These are phyloP conservation scores for Tympanuchus pallidicinctus DNA, from an alignment of 2,113 vertebrate species.

Conservation along the genomic window DNA sequence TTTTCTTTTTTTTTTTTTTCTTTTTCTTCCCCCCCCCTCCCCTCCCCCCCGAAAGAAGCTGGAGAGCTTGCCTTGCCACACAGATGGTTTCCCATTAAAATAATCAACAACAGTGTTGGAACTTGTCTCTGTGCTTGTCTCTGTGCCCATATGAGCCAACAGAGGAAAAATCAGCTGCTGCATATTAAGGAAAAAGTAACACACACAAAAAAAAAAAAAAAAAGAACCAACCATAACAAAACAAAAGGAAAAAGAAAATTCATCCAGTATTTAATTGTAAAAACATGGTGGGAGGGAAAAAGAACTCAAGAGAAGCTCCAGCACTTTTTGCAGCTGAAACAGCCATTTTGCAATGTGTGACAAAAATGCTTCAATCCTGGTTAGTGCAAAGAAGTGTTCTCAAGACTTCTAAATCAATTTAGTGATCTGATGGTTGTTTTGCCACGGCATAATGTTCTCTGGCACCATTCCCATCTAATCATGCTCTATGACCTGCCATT, in stretches of 20 bases:
- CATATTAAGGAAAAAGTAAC: conserved; percentile 58
- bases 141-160: conserved; percentile 18
- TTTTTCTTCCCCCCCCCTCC: too few relatives aligned
- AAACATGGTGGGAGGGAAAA: conserved; percentile 42
- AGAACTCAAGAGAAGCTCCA: conserved; percentile 3
- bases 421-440: not conserved
- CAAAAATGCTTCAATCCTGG: not conserved
- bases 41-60: not conserved
- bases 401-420: not conserved
- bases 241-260: conserved; percentile 33
- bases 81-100: conserved; percentile 45
- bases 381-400: not conserved
- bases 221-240: not conserved
- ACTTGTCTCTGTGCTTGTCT: conserved; percentile 7
- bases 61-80: conserved; percentile 3
- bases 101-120: conserved; percentile 61
- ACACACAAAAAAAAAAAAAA: conserved; percentile 6
- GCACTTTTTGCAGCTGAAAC: not conserved
- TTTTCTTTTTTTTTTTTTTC: not conserved
- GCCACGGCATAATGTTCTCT: not conserved
- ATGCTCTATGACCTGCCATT: not conserved
- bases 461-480: not conserved
- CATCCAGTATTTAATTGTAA: conserved; percentile 60
- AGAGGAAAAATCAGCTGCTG: conserved; percentile 58
- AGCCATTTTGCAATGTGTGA: not conserved